Percentiles rank a stretch among this genome's conserved stretches.
phyloP scores from a whole-genome alignment of 2,113 vertebrate genomes.

The Podarcis raffonei region DNA sequence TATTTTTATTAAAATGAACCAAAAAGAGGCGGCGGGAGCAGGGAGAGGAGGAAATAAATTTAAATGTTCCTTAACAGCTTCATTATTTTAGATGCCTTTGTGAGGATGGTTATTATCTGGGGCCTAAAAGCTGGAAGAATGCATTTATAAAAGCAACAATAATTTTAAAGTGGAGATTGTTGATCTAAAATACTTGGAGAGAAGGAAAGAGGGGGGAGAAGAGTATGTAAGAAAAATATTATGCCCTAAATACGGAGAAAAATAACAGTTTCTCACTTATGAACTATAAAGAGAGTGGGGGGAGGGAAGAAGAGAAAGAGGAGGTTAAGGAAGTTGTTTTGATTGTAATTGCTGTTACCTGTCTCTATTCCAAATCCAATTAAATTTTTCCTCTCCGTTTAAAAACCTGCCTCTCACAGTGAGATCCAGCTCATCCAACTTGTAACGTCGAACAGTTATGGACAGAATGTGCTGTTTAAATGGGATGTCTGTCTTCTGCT shows the following conservation, averaged over 20 bases:
- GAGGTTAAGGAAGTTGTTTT: conserved; percentile 21
- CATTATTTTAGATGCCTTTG: conserved; percentile 71
- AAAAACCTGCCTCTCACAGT: conserved; percentile 33
- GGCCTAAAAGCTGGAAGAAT: conserved; percentile 57
- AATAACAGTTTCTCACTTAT: neutral
- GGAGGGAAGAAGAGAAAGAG: neutral
- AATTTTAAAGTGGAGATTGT: conserved; percentile 53
- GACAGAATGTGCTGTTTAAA: conserved; percentile 21
- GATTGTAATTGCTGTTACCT: conserved; percentile 49
- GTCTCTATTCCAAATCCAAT: conserved; percentile 53
- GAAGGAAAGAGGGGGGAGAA: neutral
- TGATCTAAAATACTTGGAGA: conserved; percentile 51
- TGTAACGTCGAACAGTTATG: conserved; percentile 35
- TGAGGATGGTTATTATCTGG: conserved; percentile 66
- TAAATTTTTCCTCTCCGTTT: conserved; percentile 51
- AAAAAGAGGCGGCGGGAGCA: neutral
- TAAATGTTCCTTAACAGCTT: conserved; percentile 67
- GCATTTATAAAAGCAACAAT: conserved; percentile 61
- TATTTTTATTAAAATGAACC: conserved; percentile 75
- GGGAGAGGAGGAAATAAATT: conserved; percentile 38
- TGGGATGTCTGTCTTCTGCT: conserved; percentile 33
- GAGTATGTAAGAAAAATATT: conserved; percentile 44
- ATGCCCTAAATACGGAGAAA: neutral
- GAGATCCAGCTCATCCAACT: conserved; percentile 12
- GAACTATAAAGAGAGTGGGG: neutral